Base-by-base conservation (phyloP, 2,888 invertebrate species). In the Ennomos quercinarius region DNA sequence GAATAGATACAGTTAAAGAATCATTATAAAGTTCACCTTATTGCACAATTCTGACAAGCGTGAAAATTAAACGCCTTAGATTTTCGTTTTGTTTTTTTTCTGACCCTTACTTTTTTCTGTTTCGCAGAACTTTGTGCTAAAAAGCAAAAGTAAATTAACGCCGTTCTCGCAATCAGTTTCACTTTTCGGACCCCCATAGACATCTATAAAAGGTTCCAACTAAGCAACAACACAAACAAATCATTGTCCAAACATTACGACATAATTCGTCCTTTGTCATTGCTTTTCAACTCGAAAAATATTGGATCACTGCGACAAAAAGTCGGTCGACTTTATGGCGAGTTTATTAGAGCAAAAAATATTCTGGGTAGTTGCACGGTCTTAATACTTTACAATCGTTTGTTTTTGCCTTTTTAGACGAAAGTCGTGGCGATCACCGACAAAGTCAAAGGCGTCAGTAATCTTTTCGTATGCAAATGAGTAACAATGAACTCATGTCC, bases 401-500 rank as follows among this genome's bases (percentile, higher is more conserved):
- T 80, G 77, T 84, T 82, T 83, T 78, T 76, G 80, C 76, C 78
- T 84, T 83, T 86, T 84, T 78, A 76, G 74, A 80, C 78, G 84
- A 89, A 87, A 87, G 87, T 85, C 78, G 76, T 73, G 70, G 71
- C 76, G 47, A 76, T 72, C 70, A 78, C 83, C 86, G 86, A 77
- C 86, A 83, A 86, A 83, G 84, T 84, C 84, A 77, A 76, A 78
- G 80, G 68, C 77, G 80, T 80, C 73, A 77, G 70, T 70, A 66
- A 74, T 79, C 87, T 86, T 88, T 91, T 89, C 84, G 82, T 83
- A 91, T 91, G 89, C 82, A 83, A 91, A 91, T 89, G 81, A 71
- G 87, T 86, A 84, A 84, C 90, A 85, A 81, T 83, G 89, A 89
- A 90, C 87, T 81, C 78, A 70, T 76, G 83, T 68, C 80, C 78